Conservation (phyloP, 2,797 vertebrate species). For the Lagorchestes hirsutus region DNA sequence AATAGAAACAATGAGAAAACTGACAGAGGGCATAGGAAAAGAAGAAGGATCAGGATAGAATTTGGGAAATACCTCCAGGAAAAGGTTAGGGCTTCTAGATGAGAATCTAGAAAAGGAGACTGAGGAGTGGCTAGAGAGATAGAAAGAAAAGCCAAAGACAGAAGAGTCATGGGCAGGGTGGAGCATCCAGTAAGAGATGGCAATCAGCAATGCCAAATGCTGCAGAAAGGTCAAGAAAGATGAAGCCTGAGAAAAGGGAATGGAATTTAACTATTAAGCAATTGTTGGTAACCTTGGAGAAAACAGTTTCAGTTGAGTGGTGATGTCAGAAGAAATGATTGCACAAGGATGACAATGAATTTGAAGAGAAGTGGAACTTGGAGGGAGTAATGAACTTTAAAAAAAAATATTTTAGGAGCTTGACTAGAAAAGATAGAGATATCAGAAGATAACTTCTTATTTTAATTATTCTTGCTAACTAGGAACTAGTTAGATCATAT, state of each 20-base stretch:
- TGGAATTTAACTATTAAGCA: slow-evolving; percentile 9
- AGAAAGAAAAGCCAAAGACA: neutral
- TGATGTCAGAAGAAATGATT: neutral
- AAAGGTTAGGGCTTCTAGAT: neutral
- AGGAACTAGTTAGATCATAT: neutral
- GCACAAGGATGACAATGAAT: neutral
- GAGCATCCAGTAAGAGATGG: neutral
- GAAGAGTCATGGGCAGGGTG: neutral
- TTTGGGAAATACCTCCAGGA: neutral
- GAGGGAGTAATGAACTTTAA: neutral
- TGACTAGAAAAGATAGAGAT: neutral
- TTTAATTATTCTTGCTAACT: neutral
- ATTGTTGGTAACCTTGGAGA: slow-evolving; percentile 1
- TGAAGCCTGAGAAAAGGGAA: slow-evolving; percentile 1
- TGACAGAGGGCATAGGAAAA: neutral
- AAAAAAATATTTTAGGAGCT: neutral
- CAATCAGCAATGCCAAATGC: neutral
- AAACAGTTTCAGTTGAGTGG: neutral
- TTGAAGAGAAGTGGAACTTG: slow-evolving; percentile 50
- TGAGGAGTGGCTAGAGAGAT: neutral
- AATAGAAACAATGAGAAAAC: neutral
- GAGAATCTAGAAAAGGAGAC: neutral
- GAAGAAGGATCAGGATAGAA: neutral
- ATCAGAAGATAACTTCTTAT: neutral
- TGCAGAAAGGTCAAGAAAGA: neutral